Conservation (phyloP, 2,113 vertebrate species). For the Passer montanus region DNA sequence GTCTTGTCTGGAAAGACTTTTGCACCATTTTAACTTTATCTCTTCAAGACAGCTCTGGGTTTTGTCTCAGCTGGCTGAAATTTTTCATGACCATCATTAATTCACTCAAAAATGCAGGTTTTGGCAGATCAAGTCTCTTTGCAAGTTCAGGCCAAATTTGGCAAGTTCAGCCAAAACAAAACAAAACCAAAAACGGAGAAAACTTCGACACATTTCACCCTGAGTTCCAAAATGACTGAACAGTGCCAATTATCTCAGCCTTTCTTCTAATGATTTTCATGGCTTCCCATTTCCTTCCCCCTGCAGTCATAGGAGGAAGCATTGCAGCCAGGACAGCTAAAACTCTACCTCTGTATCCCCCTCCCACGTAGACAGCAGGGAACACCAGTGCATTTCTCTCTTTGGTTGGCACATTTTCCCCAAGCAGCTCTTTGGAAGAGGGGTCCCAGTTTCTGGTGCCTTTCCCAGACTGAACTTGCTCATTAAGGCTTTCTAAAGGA, state of each 20-base stretch:
- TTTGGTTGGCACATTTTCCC: neutral
- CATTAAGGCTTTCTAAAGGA: neutral
- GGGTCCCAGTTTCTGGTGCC: neutral
- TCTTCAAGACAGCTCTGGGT: conserved; percentile 54
- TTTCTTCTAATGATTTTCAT: neutral
- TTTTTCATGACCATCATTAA: conserved; percentile 61
- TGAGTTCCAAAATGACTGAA: neutral
- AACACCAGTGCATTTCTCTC: neutral
- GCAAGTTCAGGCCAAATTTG: conserved; percentile 43
- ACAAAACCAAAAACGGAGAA: neutral
- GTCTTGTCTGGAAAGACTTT: conserved; percentile 44
- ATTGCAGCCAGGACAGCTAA: neutral
- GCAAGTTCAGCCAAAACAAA: neutral
- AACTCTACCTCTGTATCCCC: neutral
- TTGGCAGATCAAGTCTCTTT: conserved; percentile 34
- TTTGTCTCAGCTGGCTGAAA: conserved; percentile 55
- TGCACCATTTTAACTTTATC: conserved; percentile 66
- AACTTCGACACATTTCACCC: neutral
- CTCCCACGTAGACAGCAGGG: neutral
- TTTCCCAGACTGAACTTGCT: neutral
- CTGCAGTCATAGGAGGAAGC: neutral
- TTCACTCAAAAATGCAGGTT: conserved; percentile 54
- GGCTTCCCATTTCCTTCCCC: neutral
- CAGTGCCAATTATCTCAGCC: neutral
- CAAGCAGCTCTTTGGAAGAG: neutral